A percentile compares a stretch with the other conserved stretches of the same genome.
phyloP scores from a whole-genome alignment of 2,113 vertebrate genomes.

The Syngnathus floridae region DNA sequence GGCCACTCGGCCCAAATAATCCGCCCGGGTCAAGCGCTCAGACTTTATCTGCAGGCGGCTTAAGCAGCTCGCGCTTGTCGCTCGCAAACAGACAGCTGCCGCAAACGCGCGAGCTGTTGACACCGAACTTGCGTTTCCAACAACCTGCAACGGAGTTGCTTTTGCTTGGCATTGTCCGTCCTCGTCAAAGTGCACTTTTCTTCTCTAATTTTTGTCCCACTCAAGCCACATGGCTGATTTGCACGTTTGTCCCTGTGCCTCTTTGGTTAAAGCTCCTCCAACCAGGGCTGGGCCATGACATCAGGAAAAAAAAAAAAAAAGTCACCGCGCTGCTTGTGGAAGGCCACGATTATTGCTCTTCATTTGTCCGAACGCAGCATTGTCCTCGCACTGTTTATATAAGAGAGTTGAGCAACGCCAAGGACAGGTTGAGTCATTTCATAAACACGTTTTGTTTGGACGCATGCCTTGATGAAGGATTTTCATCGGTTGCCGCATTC shows the following conservation, averaged over 20 bases:
- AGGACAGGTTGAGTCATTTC: background rate
- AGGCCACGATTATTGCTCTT: background rate
- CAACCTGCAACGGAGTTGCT: background rate
- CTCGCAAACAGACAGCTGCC: conserved; percentile 44
- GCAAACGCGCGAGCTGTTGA: conserved; percentile 2
- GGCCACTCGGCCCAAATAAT: conserved; percentile 25
- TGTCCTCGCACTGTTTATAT: background rate
- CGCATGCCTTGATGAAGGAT: background rate
- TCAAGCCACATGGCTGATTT: too few species aligned
- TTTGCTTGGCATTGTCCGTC: background rate
- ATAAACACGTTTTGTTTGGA: background rate
- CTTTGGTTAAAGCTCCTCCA: too few species aligned
- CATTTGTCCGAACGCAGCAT: background rate
- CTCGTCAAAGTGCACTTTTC: background rate
- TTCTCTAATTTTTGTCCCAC: too few species aligned
- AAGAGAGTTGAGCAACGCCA: background rate
- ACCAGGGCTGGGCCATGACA: too few species aligned
- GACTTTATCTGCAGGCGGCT: conserved; percentile 40
- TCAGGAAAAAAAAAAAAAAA: too few species aligned
- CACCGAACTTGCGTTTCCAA: background rate
- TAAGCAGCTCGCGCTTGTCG: conserved; percentile 62
- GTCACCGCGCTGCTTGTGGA: too few species aligned
- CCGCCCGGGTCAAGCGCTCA: conserved; percentile 34
- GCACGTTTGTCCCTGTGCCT: too few species aligned
- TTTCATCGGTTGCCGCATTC: background rate